Conservation (phyloP, 2,797 vertebrate genomes). For the Danio tinwini region DNA sequence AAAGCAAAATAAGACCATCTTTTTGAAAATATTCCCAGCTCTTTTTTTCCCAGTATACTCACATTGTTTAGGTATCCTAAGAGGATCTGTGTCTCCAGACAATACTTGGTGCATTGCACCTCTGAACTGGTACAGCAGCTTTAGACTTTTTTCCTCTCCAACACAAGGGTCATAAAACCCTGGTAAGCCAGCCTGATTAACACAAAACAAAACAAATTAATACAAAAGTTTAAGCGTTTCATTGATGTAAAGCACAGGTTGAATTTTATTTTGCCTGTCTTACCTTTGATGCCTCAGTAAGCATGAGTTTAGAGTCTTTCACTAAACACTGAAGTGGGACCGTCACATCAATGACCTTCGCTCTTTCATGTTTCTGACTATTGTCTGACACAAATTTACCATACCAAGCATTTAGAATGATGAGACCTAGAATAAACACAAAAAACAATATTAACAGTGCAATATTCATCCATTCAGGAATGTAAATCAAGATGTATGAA, state of each 20-base stretch:
- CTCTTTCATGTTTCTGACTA: constrained; percentile 87
- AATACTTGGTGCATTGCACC: constrained; percentile 96
- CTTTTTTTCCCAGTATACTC: constrained; percentile 56
- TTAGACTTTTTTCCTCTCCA: constrained; percentile 95
- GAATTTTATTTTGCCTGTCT: constrained; percentile 5
- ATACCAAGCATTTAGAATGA: constrained; percentile 97
- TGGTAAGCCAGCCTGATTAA: constrained; percentile 86
- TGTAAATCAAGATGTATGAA: neutral
- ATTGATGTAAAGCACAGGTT: neutral
- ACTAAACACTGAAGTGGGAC: constrained; percentile 97
- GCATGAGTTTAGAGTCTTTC: constrained; percentile 97
- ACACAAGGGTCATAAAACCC: constrained; percentile 97
- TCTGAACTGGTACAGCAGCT: constrained; percentile 96
- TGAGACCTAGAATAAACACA: constrained; percentile 81
- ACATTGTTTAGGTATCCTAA: constrained; percentile 99
- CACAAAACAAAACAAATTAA: constrained; percentile 7
- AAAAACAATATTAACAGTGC: too few relatives aligned
- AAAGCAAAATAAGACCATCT: too few relatives aligned
- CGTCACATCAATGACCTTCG: constrained; percentile 95
- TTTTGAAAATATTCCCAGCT: neutral
- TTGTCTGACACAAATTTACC: constrained; percentile 96
- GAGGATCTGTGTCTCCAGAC: constrained; percentile 86
- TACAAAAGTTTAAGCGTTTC: neutral
- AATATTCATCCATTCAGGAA: neutral
- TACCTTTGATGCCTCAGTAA: constrained; percentile 96